These are phyloP conservation scores for Rhodeus uyekii DNA, from an alignment of 2,797 vertebrate genomes.

Conservation along the genomic window DNA sequence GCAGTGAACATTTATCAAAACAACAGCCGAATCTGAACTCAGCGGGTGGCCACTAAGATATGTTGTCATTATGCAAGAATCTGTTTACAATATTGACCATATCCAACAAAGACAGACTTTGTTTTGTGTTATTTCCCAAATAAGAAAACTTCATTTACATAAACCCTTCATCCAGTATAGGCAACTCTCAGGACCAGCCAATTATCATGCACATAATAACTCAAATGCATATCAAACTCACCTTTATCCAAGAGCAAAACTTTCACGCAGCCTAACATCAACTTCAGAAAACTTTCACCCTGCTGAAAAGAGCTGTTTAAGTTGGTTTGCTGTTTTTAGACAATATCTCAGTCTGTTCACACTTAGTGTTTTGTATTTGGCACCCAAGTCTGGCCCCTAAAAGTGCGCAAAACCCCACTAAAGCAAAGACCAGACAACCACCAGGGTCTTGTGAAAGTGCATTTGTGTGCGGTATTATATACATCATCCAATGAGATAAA, in stretches of 20 bases:
- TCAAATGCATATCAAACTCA: neutral
- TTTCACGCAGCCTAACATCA: neutral
- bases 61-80: slow-evolving; percentile 3
- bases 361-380: neutral
- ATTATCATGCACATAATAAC: neutral
- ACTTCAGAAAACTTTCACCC: neutral
- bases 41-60: slow-evolving; percentile 11
- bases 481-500: neutral
- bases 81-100: neutral
- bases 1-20: slow-evolving; percentile 32
- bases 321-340: neutral
- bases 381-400: neutral
- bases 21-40: slow-evolving; percentile 1
- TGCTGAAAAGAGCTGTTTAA: neutral
- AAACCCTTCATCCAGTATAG: neutral
- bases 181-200: neutral
- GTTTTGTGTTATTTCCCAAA: neutral
- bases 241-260: neutral
- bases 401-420: neutral
- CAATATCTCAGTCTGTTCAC: neutral
- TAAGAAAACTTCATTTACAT: neutral
- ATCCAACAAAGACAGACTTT: neutral
- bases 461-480: neutral
- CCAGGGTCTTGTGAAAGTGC: no score
- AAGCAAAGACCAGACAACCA: neutral